phyloP scores from a whole-genome alignment of 2,888 invertebrate genomes.

The Leptopilina drosophilae region DNA sequence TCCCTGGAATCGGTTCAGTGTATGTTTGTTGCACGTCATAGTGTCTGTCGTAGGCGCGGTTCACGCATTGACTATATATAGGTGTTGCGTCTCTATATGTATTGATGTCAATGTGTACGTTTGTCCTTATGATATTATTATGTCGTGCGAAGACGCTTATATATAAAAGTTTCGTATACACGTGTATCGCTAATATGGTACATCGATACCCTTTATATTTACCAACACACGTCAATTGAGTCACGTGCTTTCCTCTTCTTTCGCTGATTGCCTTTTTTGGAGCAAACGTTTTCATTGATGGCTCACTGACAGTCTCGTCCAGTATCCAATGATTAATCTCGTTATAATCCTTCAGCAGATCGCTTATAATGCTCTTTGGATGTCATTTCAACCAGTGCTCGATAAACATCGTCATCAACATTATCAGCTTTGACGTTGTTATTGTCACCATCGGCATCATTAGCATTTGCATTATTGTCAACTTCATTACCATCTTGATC shows the following conservation, averaged over 20 bases:
- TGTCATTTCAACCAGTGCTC: constrained; percentile 17
- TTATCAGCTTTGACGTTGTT: too few species aligned
- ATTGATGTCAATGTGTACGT: neutral
- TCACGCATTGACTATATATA: constrained; percentile 47
- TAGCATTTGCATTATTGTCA: too few species aligned
- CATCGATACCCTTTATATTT: neutral
- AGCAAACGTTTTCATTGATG: constrained; percentile 30
- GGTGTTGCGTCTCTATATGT: neutral
- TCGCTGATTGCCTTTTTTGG: constrained; percentile 29
- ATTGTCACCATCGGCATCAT: too few species aligned
- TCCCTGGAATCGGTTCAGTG: constrained; percentile 71
- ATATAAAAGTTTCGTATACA: neutral
- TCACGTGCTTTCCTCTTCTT: constrained; percentile 34
- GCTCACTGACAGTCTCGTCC: constrained; percentile 33
- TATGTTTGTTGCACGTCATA: constrained; percentile 59
- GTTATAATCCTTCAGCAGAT: constrained; percentile 14
- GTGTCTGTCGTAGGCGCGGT: constrained; percentile 54
- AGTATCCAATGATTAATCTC: constrained; percentile 28
- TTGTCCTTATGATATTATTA: constrained; percentile 39
- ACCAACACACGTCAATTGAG: neutral
- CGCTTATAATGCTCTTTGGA: neutral
- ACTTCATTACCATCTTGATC: too few species aligned
- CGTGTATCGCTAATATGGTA: constrained; percentile 35
- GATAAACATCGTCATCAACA: neutral
- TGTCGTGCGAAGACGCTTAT: constrained; percentile 19